Evolutionary conservation across 2,888 invertebrate genomes (phyloP).

Genomic region (Cataglyphis cursor): DNA sequence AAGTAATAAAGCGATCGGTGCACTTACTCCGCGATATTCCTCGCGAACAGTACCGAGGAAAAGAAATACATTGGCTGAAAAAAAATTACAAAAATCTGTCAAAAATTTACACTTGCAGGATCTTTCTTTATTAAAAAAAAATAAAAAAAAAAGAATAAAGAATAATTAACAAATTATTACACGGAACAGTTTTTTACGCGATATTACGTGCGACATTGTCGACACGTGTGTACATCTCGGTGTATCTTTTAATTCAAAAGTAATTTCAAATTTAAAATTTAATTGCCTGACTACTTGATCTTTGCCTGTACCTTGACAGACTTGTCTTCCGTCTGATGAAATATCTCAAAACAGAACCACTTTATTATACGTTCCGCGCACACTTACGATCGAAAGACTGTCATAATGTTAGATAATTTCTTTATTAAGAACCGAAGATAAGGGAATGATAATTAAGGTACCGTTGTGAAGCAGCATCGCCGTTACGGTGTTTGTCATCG

Average conservation of each 20-base stretch:
- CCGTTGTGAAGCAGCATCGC: slow-evolving; percentile 36
- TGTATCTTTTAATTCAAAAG: slow-evolving; percentile 11
- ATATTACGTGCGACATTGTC: neutral
- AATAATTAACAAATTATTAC: neutral
- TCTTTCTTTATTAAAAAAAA: neutral
- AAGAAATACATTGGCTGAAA: neutral
- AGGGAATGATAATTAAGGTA: slow-evolving; percentile 43
- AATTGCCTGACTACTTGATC: neutral
- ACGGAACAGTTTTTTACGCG: neutral
- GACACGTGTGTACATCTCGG: neutral
- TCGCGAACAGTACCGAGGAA: neutral
- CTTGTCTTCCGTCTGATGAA: neutral
- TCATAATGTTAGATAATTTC: slow-evolving; percentile 4
- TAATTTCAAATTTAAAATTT: slow-evolving; percentile 9
- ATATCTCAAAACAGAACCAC: neutral
- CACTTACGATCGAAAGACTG: neutral
- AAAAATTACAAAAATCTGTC: neutral
- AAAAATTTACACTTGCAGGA: neutral
- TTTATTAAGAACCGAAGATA: slow-evolving; percentile 5
- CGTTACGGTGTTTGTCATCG: slow-evolving; percentile 44
- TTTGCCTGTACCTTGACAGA: no score
- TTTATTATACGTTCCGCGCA: neutral
- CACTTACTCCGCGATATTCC: slow-evolving; percentile 36
- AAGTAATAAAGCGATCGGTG: slow-evolving; percentile 57
- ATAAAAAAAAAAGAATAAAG: neutral